Evolutionary conservation across 2,888 invertebrate genomes (phyloP).

Genomic region (Drosophila incognita): DNA sequence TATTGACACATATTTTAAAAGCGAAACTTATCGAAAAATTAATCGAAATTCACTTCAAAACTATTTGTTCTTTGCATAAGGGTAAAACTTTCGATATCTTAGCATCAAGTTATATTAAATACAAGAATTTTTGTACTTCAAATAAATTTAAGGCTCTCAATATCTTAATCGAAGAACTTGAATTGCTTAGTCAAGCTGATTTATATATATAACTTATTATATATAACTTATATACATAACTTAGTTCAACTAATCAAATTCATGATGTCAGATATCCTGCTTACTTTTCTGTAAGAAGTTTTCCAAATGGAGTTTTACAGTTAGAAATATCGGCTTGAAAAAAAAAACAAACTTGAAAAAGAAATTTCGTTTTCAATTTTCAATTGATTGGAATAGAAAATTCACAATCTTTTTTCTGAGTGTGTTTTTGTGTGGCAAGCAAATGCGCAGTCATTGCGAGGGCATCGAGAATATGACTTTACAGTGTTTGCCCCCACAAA

Average conservation of each 20-base stretch:
- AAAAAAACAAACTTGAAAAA: not conserved
- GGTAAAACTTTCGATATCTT: too few species aligned
- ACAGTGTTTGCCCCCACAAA: slow-evolving; percentile 18
- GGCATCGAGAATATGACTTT: slow-evolving; percentile 48
- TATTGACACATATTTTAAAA: too few species aligned
- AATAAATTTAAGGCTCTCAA: not conserved
- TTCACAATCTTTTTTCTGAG: not conserved
- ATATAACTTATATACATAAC: not conserved
- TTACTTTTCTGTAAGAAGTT: too few species aligned
- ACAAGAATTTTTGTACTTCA: not conserved
- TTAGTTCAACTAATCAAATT: not conserved
- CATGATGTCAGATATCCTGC: too few species aligned
- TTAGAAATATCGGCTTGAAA: not conserved
- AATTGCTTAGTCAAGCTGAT: not conserved
- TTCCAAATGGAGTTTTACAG: not conserved
- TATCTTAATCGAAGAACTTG: not conserved
- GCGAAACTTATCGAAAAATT: not conserved
- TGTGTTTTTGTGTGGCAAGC: slow-evolving; percentile 32
- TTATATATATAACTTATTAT: too few species aligned
- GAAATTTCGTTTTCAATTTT: not conserved
- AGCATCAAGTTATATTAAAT: not conserved
- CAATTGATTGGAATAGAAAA: not conserved
- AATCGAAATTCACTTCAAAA: not conserved
- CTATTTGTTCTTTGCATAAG: accelerated
- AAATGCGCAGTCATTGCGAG: slow-evolving; percentile 63